phyloP scores from a whole-genome alignment of 1,140 invertebrate species.

The Zaprionus inermis region DNA sequence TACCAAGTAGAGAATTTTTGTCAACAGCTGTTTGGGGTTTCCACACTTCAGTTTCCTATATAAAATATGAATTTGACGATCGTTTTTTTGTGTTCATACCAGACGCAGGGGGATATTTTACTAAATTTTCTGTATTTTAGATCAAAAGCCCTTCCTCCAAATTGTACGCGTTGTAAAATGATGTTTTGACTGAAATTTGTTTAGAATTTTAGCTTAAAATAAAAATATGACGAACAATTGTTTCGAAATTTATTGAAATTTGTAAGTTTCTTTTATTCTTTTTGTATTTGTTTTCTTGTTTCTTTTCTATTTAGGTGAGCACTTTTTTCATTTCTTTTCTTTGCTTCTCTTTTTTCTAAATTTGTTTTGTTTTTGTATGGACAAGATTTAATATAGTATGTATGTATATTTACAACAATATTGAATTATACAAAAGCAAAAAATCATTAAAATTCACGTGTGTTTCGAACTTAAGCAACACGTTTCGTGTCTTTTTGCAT shows the following conservation, averaged over 20 bases:
- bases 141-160: conserved; percentile 53
- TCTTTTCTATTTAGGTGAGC: conserved; percentile 59
- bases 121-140: conserved; percentile 8
- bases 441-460: conserved; percentile 49
- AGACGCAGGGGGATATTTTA: conserved; percentile 1
- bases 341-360: conserved; percentile 25
- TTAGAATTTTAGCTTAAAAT: conserved; percentile 69
- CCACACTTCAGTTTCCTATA: conserved; percentile 2
- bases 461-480: conserved; percentile 51
- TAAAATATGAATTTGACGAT: background rate
- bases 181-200: conserved; percentile 66
- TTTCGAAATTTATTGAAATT: conserved; percentile 73
- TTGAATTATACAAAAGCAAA: conserved; percentile 64
- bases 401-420: conserved; percentile 51
- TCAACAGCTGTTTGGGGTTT: conserved; percentile 1
- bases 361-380: conserved; percentile 46
- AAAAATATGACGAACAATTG: conserved; percentile 70
- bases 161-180: conserved; percentile 32
- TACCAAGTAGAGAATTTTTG: background rate
- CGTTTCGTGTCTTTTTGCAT: conserved; percentile 32
- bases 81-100: conserved; percentile 7
- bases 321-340: conserved; percentile 52
- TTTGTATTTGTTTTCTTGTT: conserved; percentile 52
- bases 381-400: conserved; percentile 32
- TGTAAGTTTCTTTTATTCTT: conserved; percentile 63